Evolutionary conservation across 1,140 invertebrate genomes (phyloP).

Genomic region (Nasonia longicornis): DNA sequence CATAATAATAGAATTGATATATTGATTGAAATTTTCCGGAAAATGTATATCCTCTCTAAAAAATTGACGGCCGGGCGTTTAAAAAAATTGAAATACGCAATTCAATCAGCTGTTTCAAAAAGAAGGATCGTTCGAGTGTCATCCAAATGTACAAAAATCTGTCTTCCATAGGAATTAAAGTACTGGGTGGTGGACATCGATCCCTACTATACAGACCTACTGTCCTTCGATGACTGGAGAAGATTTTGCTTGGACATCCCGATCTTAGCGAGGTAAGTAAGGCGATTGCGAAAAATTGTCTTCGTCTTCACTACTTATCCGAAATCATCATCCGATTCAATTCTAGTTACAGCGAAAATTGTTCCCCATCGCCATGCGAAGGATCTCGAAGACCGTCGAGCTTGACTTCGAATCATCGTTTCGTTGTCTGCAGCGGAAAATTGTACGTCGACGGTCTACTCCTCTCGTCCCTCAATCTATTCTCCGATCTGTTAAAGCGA

Average conservation of each 20-base stretch:
- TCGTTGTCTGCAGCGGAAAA: slow-evolving; percentile 51
- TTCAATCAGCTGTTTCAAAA: too few species aligned
- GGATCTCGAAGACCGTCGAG: neutral
- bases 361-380: neutral
- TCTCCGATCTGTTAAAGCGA: slow-evolving; percentile 41
- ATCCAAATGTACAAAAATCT: neutral
- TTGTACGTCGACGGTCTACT: slow-evolving; percentile 46
- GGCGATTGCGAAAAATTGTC: neutral
- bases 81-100: too few species aligned
- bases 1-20: too few species aligned
- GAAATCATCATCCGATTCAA: too few species aligned
- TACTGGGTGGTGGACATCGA: slow-evolving; percentile 51
- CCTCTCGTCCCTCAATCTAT: neutral
- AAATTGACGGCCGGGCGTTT: too few species aligned
- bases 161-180: slow-evolving; percentile 40
- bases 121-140: too few species aligned
- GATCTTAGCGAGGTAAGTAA: slow-evolving; percentile 30
- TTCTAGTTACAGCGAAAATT: neutral
- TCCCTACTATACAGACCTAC: slow-evolving; percentile 51
- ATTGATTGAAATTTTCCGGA: too few species aligned
- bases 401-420: slow-evolving; percentile 28
- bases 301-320: neutral
- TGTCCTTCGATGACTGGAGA: slow-evolving; percentile 52
- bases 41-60: too few species aligned
- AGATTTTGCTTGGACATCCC: slow-evolving; percentile 47